Evolutionary conservation across 2,113 vertebrate species (phyloP), one percentile per base, ranked within the genome.

Genomic region (Cariama cristata): DNA sequence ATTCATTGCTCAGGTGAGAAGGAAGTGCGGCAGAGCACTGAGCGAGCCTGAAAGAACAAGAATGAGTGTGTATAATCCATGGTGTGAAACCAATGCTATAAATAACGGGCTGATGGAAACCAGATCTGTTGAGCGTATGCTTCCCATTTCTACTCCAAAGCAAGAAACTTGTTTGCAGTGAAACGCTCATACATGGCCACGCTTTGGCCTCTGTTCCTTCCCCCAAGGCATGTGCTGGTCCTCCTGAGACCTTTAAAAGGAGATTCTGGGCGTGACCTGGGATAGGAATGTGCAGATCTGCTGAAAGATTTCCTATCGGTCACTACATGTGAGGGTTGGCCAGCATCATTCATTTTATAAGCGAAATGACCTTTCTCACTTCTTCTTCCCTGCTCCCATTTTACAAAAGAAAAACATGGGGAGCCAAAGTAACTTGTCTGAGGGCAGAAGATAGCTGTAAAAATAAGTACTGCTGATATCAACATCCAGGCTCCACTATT

Each of bases 51-150:
- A 15, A 66, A 74, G 75, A 74, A 44, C 82, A 69, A 80, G 55
- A 38, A 19, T 2, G 49, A 50, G 18, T 79, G 72, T 90, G 47
- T 79, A 6, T 66, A 71, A 86, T 19, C 88, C 68, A 8, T 73
- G 72, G 80, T 93, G 95, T 87, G 91, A 92, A 88, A 91, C 87
- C 85, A 35, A 4, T 8, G 81, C 85, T 86, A 74, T 96, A 94
- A 96, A 96, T 94, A 95, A 94, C 0, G 0, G 68, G 33, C 90
- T 96, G 95, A 96, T 96, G 93, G 94, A 84, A 92, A 90, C 85
- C 97, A 96, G 93, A 86, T 40, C 91, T 81, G 72, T n/a, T 72
- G 71, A 79, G 72, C 6, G 11, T 35, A 2, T 83, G 75, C 73
- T 96, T 93, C 68, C 77, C 49, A 35, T 93, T 94, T 35, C 92